phyloP scores from a whole-genome alignment of 2,888 invertebrate genomes.

The Pyrgus malvae region DNA sequence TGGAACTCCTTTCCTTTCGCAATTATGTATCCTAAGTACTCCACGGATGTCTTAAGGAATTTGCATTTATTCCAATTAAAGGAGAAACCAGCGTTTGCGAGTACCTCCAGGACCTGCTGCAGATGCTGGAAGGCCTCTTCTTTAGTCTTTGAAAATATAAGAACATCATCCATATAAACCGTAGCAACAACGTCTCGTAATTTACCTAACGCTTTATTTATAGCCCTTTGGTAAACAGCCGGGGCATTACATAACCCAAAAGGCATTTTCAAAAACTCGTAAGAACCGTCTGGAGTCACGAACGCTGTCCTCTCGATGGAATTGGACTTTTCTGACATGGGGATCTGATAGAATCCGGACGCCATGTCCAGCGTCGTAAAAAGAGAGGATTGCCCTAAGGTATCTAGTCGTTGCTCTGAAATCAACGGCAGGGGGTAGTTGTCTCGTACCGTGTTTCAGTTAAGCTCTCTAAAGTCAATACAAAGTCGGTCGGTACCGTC shows the following conservation, averaged over 20 bases:
- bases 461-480: slow-evolving; percentile 37
- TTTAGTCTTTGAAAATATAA: background rate
- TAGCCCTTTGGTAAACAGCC: background rate
- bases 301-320: slow-evolving; percentile 6
- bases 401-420: slow-evolving; percentile 6
- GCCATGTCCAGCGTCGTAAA: slow-evolving; percentile 29
- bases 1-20: slow-evolving; percentile 21
- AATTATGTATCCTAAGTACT: too few species aligned
- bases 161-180: background rate
- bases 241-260: background rate
- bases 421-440: slow-evolving; percentile 34
- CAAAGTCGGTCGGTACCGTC: slow-evolving; percentile 41
- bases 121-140: background rate
- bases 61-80: background rate
- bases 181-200: background rate
- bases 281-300: background rate
- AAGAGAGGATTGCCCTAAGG: slow-evolving; percentile 1
- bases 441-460: slow-evolving; percentile 34
- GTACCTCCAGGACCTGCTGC: background rate
- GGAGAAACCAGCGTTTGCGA: background rate
- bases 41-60: background rate
- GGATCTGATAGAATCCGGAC: slow-evolving; percentile 29
- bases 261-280: background rate
- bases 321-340: background rate
- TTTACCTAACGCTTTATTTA: background rate